Base-by-base conservation (phyloP, 1,140 invertebrate genomes). In the Drosophila azteca region DNA sequence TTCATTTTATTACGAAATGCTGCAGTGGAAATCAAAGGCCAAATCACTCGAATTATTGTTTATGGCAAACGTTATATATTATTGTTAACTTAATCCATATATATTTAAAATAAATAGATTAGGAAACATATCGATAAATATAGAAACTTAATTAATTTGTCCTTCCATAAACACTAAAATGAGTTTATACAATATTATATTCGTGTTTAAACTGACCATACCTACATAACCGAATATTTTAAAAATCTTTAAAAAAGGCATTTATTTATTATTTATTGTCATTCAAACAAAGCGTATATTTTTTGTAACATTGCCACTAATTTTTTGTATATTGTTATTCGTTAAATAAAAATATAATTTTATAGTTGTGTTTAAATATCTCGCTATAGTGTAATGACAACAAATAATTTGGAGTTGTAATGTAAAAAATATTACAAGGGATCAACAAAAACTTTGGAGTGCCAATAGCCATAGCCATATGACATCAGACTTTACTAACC, bases 1-100 rank as follows among this genome's bases (percentile, higher is more conserved):
- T 49, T 57, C 20, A 58, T 57, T 78, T 49, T 52, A 49, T 68
- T 58, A 68, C 17, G 39, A 5, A 68, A 68, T n/a, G 35, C 46
- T 29, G 13, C 9, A 31, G 20, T 49, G 3, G n/a, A 43, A 43
- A 31, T 69, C 44, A 9, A 41, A 48, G 57, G 35, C 51, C 64
- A 54, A 69, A 41, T 35, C 6, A 41, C 26, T 22, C 41, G 17
- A 67, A 24, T 22, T 15, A 39, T 41, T 39, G 26, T 46, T 29
- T 46, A 53, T 43, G 43, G 17, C 35, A 24, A 24, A 26, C 35
- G 11, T 4, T 58, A 13, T 13, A 39, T 13, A 1, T 39, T 31
- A 4, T 13, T 39, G 35, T 39, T 39, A 39, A 39, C 9, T 26
- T 69, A 50, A 29, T 41, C 24, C 8, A 65, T 52, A 66, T 15